Evolutionary conservation across 2,113 vertebrate species (phyloP).

Genomic region (Dissostichus mawsoni): DNA sequence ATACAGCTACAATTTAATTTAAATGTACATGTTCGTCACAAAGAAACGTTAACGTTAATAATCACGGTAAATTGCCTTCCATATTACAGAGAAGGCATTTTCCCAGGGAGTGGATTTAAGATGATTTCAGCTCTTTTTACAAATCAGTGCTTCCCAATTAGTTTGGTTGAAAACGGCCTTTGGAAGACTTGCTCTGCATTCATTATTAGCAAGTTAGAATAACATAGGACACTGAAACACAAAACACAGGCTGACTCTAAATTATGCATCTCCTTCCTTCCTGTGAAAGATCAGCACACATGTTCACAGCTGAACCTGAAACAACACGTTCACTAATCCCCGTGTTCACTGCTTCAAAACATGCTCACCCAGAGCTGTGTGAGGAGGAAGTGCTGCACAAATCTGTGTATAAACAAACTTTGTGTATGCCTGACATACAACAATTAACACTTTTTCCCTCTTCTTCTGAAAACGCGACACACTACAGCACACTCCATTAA

Average conservation of each 20-base stretch:
- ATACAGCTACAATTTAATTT: background rate
- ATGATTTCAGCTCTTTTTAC: background rate
- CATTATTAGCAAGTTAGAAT: background rate
- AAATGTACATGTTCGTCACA: background rate
- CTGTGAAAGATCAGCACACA: constrained; percentile 39
- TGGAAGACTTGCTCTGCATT: background rate
- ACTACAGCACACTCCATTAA: constrained; percentile 65
- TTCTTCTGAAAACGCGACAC: too few relatives aligned
- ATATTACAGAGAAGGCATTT: background rate
- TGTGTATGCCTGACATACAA: constrained; percentile 18
- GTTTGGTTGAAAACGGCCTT: background rate
- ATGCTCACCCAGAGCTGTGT: background rate
- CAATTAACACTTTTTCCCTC: constrained; percentile 13
- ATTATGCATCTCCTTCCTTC: constrained; percentile 30
- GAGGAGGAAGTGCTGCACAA: background rate
- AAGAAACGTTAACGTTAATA: background rate
- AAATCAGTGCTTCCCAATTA: background rate
- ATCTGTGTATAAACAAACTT: background rate
- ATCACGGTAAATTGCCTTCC: background rate
- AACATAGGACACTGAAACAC: background rate
- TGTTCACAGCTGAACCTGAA: constrained; percentile 11
- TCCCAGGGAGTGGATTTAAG: background rate
- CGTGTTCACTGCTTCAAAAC: background rate
- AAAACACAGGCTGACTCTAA: constrained; percentile 9
- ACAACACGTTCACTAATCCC: background rate